Evolutionary conservation across 2,888 invertebrate species (phyloP).

Genomic region (Callyntrura sp.): DNA sequence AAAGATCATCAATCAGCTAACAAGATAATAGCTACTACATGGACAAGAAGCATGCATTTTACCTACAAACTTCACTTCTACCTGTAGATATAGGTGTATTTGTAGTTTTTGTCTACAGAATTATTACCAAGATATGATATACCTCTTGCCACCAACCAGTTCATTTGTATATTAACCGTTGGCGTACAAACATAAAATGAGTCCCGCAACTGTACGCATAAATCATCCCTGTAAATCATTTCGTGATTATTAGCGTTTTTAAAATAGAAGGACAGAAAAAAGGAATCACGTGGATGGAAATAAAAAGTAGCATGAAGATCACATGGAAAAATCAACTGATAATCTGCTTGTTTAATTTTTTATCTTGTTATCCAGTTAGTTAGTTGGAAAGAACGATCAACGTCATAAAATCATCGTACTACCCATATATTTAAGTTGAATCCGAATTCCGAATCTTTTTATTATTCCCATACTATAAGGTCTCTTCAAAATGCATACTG

Average conservation of each 20-base stretch:
- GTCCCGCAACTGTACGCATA: constrained; percentile 60
- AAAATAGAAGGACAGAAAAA: constrained; percentile 44
- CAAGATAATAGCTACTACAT: constrained; percentile 54
- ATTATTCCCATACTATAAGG: not conserved
- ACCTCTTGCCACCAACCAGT: not conserved
- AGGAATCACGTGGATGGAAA: not conserved
- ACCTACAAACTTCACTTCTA: not conserved
- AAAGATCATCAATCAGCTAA: constrained; percentile 72
- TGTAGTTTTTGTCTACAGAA: not conserved
- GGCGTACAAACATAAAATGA: constrained; percentile 17
- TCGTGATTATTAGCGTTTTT: constrained; percentile 79
- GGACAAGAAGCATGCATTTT: not conserved
- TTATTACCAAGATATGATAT: too few species aligned
- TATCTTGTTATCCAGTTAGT: constrained; percentile 45
- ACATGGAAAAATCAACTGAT: constrained; percentile 18
- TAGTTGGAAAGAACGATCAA: constrained; percentile 8
- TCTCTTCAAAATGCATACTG: not conserved
- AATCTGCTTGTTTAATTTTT: constrained; percentile 34
- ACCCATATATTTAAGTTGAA: constrained; percentile 17
- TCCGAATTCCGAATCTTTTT: constrained; percentile 2
- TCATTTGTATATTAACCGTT: constrained; percentile 1
- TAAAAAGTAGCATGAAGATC: not conserved
- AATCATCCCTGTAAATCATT: constrained; percentile 84
- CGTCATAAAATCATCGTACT: constrained; percentile 13
- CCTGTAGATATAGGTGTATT: not conserved